Evolutionary conservation across 1,140 invertebrate species (phyloP), one percentile per base, ranked within the genome.

Genomic region (Chironomus tepperi): DNA sequence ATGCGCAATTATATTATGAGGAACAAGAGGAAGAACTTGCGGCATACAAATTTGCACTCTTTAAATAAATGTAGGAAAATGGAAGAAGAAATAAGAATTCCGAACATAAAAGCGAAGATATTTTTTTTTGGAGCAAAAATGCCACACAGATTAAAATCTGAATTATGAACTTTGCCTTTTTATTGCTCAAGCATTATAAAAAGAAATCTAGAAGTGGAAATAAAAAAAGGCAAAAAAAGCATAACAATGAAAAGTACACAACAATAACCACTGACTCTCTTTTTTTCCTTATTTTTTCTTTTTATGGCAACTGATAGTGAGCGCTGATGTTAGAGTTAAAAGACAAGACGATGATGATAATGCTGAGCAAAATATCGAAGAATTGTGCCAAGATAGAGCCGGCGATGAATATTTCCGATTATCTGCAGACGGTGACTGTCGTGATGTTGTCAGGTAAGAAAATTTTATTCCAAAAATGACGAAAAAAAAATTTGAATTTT

Each of bases 331-430:
- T 42, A 80, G 84, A 76, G 83, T 84, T 21, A 85, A 84, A 75
- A 85, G 89, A 76, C 90, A 92, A 79, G 90, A 91, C 3, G 88
- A 87, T 19, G 81, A 79, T 15, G 88, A 88, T 73, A 87, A 87
- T 19, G 85, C 86, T 16, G 90, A 91, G 57, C 84, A 88, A 74
- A 91, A 88, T 78, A 86, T 93, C 15, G 93, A 95, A 79, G 90
- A 95, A 82, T 86, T 95, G 15, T 96, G 94, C 81, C 88, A 92
- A 76, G 91, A 92, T 78, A 87, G 93, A 79, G 91, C 93, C 2
- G 90, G 90, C 19, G 92, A 95, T 79, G 94, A 96, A 82, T 96
- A 95, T 84, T 96, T 96, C 87, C 88, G 94, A 75, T 84, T 95
- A 78, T 89, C 89, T 75, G 88, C 89, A 21, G 92, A 93, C 67